Conservation (phyloP, 2,113 vertebrate species). For the Fulmarus glacialis region DNA sequence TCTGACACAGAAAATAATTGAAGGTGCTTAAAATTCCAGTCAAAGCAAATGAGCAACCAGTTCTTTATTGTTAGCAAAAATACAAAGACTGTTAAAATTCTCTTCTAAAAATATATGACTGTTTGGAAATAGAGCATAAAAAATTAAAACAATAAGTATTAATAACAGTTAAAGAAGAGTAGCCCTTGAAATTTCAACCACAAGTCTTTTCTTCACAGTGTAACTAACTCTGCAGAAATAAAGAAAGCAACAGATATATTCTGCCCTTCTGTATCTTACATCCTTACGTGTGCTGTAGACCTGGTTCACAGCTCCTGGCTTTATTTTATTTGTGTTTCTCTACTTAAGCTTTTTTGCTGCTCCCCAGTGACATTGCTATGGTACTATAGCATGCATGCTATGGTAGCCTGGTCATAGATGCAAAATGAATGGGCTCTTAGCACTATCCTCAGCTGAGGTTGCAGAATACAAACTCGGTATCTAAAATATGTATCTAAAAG, state of each 20-base stretch:
- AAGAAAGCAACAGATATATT: not conserved
- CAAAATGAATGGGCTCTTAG: not conserved
- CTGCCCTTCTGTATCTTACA: not conserved
- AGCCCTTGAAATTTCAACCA: not conserved
- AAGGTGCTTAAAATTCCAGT: conserved; percentile 41
- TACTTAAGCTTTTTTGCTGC: not conserved
- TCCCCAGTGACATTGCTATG: not conserved
- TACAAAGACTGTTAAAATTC: not conserved
- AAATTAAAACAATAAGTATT: not conserved
- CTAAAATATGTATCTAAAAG: not conserved
- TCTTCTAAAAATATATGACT: not conserved
- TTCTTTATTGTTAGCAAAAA: not conserved
- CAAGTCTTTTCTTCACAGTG: not conserved
- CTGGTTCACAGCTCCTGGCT: not conserved
- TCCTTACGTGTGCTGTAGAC: not conserved
- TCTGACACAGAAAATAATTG: conserved; percentile 46
- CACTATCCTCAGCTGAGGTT: not conserved
- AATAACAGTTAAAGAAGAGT: not conserved
- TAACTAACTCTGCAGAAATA: not conserved
- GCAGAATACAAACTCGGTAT: not conserved
- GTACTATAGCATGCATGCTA: rapidly evolving
- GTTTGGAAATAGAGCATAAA: not conserved
- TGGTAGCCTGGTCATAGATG: not conserved
- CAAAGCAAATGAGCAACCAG: not conserved
- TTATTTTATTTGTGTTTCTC: not conserved